Conservation (phyloP, 2,888 invertebrate genomes). For the Tolmerus cingulatus region DNA sequence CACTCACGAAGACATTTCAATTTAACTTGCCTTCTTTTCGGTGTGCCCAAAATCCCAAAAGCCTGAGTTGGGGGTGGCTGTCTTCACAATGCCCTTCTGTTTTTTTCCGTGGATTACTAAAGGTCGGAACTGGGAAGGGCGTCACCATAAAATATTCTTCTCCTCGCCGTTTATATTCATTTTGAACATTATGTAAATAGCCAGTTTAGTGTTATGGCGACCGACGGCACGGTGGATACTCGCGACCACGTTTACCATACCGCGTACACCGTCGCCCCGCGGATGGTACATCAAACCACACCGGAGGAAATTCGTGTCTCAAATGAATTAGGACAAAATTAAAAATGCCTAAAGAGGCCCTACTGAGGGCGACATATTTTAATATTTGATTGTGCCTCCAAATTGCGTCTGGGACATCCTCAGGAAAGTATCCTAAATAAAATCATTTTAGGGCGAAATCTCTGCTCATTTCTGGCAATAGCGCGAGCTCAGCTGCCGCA, state of each 20-base stretch:
- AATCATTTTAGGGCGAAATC: constrained; percentile 2
- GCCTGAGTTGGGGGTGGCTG: neutral
- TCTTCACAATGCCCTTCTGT: neutral
- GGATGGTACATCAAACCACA: neutral
- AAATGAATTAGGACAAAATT: constrained; percentile 22
- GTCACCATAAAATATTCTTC: neutral
- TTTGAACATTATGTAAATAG: constrained; percentile 44
- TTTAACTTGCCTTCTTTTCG: neutral
- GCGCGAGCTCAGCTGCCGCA: neutral
- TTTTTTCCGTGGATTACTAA: neutral
- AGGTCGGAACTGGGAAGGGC: neutral
- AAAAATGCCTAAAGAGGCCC: constrained; percentile 1
- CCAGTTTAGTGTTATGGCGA: constrained; percentile 21
- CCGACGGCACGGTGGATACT: neutral
- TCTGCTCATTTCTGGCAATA: neutral
- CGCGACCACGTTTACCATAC: neutral
- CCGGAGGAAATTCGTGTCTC: neutral
- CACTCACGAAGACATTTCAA: neutral
- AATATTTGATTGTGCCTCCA: constrained; percentile 21
- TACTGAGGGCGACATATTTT: neutral
- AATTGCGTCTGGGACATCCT: constrained; percentile 10
- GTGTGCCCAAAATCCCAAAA: neutral
- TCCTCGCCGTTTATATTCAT: constrained; percentile 42
- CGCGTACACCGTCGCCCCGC: neutral
- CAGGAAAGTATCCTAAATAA: neutral